Evolutionary conservation across 1,140 invertebrate species (phyloP).

Genomic region (Triops longicaudatus): DNA sequence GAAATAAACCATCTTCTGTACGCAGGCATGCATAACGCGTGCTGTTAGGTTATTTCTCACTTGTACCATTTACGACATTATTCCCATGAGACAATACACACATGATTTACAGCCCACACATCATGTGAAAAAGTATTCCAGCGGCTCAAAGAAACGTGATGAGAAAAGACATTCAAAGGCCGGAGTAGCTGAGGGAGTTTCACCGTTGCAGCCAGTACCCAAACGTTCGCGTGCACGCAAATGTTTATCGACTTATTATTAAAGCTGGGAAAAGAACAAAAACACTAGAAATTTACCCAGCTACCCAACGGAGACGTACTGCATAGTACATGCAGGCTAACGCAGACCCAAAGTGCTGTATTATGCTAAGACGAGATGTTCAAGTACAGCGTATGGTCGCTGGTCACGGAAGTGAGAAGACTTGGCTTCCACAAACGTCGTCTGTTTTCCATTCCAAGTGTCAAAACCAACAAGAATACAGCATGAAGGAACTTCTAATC

Average conservation of each 20-base stretch:
- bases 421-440: too few species aligned
- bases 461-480: not conserved
- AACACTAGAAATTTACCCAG: not conserved
- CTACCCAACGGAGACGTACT: not conserved
- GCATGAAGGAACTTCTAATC: not conserved
- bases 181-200: not conserved
- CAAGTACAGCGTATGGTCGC: too few species aligned
- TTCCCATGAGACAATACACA: not conserved
- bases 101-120: not conserved
- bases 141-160: not conserved
- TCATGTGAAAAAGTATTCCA: not conserved
- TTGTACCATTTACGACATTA: not conserved
- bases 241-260: not conserved
- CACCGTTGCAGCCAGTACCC: not conserved
- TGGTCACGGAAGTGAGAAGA: too few species aligned
- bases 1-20: not conserved
- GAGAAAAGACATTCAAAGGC: not conserved
- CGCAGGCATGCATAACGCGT: not conserved
- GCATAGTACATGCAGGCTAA: too few species aligned
- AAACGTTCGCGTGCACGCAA: not conserved
- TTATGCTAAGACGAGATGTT: too few species aligned
- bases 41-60: not conserved
- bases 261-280: not conserved
- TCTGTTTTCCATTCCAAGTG: not conserved
- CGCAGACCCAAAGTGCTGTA: too few species aligned